Base-by-base conservation (phyloP, 2,797 vertebrate genomes). In the Pterois miles region DNA sequence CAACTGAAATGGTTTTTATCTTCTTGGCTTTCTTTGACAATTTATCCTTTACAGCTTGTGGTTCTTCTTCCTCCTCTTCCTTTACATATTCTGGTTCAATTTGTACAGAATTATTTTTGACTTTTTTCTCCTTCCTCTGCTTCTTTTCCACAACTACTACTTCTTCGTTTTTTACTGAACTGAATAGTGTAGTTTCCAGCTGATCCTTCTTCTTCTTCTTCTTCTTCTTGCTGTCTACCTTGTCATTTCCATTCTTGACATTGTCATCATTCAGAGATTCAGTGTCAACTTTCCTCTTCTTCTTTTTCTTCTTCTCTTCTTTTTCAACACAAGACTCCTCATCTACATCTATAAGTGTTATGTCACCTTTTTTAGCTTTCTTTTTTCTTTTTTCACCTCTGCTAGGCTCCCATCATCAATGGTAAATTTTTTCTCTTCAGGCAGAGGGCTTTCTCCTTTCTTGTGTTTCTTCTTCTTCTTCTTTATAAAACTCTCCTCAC, bases 391-490 rank as follows among this genome's bases (percentile, higher is more conserved):
- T 74, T 74, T 81, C 34, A 43, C 53, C 25, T 48, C 43, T 27
- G 0, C 18, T 22, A 1, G 8, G 20, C 20, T 81, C 11, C 0
- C 13, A 3, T 79, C 53, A 33, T 83, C 64, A 31, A 11, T 10
- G 9, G 36, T 2, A 11, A 2, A 1, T 2, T 8, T 77, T 29
- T 34, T 27, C 2, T 29, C 65, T 46, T 87, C 63, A 56, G 23
- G 20, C 6, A n/a, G 9, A 46, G 60, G 46, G 1, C 8, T 16
- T 62, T 58, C 27, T 74, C 11, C 31, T 69, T 78, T 90, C 14
- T 88, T 89, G 2, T 1, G 43, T 70, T 87, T 91, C 71, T 85
- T 91, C 74, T 85, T 92, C 65, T 77, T 36, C 48, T 88, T 91
- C 68, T 91, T 90, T 5, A 59, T 38, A 31, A 9, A 8, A 8